phyloP scores from a whole-genome alignment of 2,797 vertebrate genomes.

The Anabacerthia variegaticeps region DNA sequence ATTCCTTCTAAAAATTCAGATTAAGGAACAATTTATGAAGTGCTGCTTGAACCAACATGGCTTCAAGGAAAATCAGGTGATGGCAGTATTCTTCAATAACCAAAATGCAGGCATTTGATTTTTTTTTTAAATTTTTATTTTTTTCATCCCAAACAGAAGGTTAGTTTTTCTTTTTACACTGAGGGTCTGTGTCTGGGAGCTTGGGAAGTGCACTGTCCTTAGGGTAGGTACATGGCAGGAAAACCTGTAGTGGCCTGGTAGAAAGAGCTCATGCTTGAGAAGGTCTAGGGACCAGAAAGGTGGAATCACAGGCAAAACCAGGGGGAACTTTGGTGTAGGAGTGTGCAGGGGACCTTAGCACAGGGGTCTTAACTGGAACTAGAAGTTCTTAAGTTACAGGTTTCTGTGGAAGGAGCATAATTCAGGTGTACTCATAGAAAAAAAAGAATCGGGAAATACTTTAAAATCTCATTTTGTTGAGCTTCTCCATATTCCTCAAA shows the following conservation, averaged over 20 bases:
- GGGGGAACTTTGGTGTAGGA: rapidly evolving
- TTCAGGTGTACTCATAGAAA: neutral
- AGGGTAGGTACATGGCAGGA: neutral
- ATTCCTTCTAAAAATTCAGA: constrained; percentile 57
- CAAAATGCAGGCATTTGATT: neutral
- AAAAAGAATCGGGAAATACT: neutral
- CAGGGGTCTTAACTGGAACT: neutral
- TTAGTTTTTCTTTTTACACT: neutral
- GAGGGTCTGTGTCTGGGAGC: constrained; percentile 18
- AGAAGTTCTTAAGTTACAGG: neutral
- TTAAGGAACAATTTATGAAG: constrained; percentile 66
- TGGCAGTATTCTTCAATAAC: constrained; percentile 27
- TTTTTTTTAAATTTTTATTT: neutral
- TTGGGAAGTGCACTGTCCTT: neutral
- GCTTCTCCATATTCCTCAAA: neutral
- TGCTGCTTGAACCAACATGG: constrained; percentile 33
- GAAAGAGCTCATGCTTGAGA: neutral
- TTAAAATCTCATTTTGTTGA: neutral
- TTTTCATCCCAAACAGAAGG: neutral
- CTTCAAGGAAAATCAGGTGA: constrained; percentile 46
- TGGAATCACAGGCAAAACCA: neutral
- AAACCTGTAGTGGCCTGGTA: neutral
- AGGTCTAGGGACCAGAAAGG: neutral
- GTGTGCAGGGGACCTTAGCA: neutral
- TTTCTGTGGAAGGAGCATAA: neutral